Conservation (phyloP, 2,113 vertebrate species). For the Ariopsis seemanni region DNA sequence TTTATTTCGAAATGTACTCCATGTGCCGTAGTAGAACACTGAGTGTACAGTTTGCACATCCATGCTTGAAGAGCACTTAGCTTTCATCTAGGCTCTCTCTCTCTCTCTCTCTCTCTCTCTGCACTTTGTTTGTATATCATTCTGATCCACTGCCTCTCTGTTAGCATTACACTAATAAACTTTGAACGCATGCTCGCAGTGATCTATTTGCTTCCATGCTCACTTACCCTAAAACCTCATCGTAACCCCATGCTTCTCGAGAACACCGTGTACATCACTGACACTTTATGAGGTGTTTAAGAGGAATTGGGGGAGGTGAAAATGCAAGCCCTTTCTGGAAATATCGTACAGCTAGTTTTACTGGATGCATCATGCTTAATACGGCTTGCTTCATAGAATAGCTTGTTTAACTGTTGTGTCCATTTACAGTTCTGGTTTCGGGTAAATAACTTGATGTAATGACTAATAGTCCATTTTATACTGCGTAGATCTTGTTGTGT, state of each 20-base stretch:
- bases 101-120: constrained; percentile 11
- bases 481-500: not conserved
- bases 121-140: not conserved
- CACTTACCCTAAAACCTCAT: not conserved
- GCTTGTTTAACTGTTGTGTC: not conserved
- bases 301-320: not conserved
- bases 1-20: not conserved
- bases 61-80: not conserved
- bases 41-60: not conserved
- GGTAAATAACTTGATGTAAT: not conserved
- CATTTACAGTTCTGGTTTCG: not conserved
- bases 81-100: not conserved
- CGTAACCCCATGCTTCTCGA: not conserved
- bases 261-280: not conserved
- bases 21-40: not conserved
- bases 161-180: no score
- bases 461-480: not conserved
- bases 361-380: not conserved
- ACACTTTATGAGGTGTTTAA: constrained; percentile 29
- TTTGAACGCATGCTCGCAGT: not conserved
- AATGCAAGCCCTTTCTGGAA: not conserved
- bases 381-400: not conserved
- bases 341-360: not conserved
- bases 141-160: not conserved
- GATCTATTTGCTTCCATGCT: constrained; percentile 20